Conservation (phyloP, 1,140 invertebrate species). For the Lepidurus apus region DNA sequence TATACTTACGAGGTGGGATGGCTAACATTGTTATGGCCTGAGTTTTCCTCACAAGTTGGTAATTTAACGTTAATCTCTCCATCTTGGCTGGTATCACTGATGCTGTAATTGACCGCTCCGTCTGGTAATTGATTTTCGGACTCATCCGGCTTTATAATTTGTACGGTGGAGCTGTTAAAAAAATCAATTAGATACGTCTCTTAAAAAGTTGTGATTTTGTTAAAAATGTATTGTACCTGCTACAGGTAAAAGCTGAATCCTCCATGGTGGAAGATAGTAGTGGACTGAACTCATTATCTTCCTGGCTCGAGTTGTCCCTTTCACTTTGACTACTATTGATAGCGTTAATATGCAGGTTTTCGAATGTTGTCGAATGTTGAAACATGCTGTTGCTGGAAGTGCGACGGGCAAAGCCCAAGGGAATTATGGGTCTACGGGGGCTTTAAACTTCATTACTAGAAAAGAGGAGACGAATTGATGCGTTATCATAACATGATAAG, state of each 20-base stretch:
- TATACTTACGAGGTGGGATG: neutral
- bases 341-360: neutral
- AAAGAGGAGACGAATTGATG: no score
- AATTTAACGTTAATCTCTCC: neutral
- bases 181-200: neutral
- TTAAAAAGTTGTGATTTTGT: neutral
- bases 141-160: neutral
- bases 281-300: conserved; percentile 7
- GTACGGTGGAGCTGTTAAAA: neutral
- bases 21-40: neutral
- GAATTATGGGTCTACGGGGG: neutral
- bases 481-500: no score
- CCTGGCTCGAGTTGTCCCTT: neutral
- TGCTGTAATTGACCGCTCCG: neutral
- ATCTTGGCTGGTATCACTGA: neutral
- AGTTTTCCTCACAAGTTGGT: neutral
- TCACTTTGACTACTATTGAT: neutral
- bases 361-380: neutral
- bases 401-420: neutral
- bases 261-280: neutral
- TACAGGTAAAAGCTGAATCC: neutral
- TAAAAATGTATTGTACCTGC: neutral
- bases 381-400: neutral
- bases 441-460: neutral
- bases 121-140: neutral